Percentiles rank a stretch among this genome's conserved stretches.
Conservation (phyloP, 2,113 vertebrate genomes). For the Etheostoma spectabile region DNA sequence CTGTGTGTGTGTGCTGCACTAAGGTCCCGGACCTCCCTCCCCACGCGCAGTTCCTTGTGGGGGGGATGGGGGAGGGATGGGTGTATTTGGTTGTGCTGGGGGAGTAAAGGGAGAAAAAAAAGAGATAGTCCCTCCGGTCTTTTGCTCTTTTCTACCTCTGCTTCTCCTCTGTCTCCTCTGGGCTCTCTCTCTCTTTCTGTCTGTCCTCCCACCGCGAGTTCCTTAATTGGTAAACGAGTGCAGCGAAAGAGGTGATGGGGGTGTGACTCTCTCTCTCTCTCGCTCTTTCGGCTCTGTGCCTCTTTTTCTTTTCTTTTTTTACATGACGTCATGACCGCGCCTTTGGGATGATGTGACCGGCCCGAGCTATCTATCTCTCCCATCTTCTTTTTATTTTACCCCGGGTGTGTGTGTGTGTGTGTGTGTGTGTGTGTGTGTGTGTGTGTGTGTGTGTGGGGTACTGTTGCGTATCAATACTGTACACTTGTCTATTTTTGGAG, state of each 20-base stretch:
- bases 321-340: conserved; percentile 85
- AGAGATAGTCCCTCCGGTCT: conserved; percentile 70
- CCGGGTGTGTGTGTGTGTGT: not conserved
- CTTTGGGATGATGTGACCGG: conserved; percentile 83
- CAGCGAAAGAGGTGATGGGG: conserved; percentile 53
- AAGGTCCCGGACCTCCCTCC: conserved; percentile 72
- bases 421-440: not conserved
- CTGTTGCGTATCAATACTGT: not conserved
- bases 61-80: conserved; percentile 53
- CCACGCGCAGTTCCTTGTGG: conserved; percentile 69
- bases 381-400: conserved; percentile 20
- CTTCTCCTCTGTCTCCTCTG: conserved; percentile 35
- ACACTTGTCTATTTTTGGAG: not conserved
- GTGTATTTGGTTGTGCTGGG: conserved; percentile 54
- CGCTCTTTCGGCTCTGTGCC: conserved; percentile 8
- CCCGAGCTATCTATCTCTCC: conserved; percentile 42
- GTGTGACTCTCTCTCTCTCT: conserved; percentile 34
- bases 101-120: conserved; percentile 61
- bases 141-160: conserved; percentile 71
- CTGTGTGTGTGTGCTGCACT: conserved; percentile 35
- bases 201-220: conserved; percentile 47
- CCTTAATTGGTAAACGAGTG: conserved; percentile 81
- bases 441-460: not conserved
- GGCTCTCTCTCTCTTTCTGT: conserved; percentile 12
- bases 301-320: not conserved